Evolutionary conservation across 2,113 vertebrate genomes (phyloP).

Genomic region (Rostratula benghalensis): DNA sequence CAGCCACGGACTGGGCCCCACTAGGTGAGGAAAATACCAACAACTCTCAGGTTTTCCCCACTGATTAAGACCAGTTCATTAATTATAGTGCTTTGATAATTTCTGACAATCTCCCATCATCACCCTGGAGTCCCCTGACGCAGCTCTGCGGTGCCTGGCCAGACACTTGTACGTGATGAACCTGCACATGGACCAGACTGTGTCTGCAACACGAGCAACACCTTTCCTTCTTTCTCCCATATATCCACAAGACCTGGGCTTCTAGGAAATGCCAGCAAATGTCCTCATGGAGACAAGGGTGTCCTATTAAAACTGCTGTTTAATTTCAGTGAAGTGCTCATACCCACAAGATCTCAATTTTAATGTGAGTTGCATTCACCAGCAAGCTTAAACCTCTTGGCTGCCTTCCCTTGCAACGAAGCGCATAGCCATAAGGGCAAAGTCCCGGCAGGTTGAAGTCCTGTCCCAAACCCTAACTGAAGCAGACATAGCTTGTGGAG

Average conservation of each 20-base stretch:
- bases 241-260: background rate
- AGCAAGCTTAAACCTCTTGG: rapidly evolving
- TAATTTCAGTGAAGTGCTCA: background rate
- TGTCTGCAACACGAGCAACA: background rate
- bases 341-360: background rate
- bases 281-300: background rate
- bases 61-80: background rate
- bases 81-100: background rate
- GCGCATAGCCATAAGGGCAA: background rate
- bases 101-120: background rate
- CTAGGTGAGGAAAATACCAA: background rate
- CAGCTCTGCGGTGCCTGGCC: background rate
- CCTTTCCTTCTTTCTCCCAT: background rate
- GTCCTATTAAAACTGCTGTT: background rate
- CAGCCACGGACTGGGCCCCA: background rate
- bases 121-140: rapidly evolving
- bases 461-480: background rate
- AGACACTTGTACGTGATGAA: background rate
- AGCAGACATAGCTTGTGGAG: rapidly evolving
- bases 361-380: rapidly evolving
- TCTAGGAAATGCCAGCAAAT: background rate
- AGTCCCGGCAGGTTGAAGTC: background rate
- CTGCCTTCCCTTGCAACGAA: background rate
- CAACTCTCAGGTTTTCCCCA: background rate
- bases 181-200: rapidly evolving